These are phyloP conservation scores for Pectinophora gossypiella DNA, from an alignment of 1,140 invertebrate species.

Conservation along the genomic window DNA sequence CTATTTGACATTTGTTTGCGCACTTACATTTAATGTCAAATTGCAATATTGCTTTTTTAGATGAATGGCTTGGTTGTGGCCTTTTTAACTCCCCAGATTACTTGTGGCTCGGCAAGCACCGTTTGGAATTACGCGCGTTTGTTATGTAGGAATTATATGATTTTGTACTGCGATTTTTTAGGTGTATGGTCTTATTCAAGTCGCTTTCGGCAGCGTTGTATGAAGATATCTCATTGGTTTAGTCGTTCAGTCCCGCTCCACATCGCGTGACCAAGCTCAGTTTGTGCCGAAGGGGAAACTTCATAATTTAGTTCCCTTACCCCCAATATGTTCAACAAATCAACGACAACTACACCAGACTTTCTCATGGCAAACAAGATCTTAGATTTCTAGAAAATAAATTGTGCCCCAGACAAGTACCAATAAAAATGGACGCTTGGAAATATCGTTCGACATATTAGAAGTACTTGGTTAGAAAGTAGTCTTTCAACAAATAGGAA, in stretches of 20 bases:
- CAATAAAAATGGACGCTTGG: conserved; percentile 25
- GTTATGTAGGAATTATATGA: no score
- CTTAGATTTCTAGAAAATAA: conserved; percentile 25
- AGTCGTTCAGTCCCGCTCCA: conserved; percentile 39
- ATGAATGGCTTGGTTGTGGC: no score
- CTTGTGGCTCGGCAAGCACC: no score
- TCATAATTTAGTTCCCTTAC: conserved; percentile 39
- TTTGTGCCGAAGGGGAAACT: conserved; percentile 53
- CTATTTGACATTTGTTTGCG: no score
- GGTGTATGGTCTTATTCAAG: no score
- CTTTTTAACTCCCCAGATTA: no score
- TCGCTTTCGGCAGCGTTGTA: no score
- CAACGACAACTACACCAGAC: conserved; percentile 7
- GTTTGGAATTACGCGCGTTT: no score
- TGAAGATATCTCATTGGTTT: no score
- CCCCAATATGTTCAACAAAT: conserved; percentile 20
- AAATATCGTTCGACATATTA: conserved; percentile 13
- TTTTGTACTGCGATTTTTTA: no score
- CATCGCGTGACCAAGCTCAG: conserved; percentile 54
- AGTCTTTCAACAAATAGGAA: neutral
- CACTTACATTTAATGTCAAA: no score
- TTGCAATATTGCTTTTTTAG: no score
- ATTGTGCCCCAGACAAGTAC: conserved; percentile 12
- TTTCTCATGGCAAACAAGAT: conserved; percentile 3
- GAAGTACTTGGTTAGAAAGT: neutral